These are phyloP conservation scores for Eudyptes chrysolophus DNA, from an alignment of 2,113 vertebrate species.

Conservation along the genomic window DNA sequence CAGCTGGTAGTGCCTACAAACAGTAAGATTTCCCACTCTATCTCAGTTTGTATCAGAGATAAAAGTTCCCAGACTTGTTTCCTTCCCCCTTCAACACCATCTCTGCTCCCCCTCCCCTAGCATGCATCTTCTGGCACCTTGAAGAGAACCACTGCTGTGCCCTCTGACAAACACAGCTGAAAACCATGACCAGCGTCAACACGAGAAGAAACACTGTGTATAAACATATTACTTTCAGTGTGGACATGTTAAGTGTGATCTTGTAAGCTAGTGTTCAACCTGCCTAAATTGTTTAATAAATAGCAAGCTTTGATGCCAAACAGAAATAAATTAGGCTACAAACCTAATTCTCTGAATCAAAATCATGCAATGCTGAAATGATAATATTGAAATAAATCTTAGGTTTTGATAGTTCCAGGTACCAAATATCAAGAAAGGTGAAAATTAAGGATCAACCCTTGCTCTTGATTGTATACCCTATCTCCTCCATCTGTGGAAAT, in stretches of 20 bases:
- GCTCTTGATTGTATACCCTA: neutral
- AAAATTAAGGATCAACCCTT: neutral
- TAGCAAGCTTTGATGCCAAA: neutral
- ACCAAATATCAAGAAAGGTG: neutral
- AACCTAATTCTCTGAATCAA: neutral
- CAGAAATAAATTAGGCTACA: neutral
- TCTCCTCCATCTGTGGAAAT: neutral
- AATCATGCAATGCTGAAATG: neutral
- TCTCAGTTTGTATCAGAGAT: neutral
- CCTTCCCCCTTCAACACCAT: neutral
- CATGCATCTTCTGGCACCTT: fast-evolving
- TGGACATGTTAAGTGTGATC: neutral
- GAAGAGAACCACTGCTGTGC: neutral
- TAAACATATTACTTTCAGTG: neutral
- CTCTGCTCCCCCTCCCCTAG: neutral
- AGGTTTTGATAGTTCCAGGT: neutral
- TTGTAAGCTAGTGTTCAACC: neutral
- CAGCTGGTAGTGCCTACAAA: neutral
- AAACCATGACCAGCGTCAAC: neutral
- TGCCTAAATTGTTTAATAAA: neutral
- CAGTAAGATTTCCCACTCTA: neutral
- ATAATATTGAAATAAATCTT: neutral
- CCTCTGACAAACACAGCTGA: neutral
- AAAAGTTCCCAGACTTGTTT: neutral
- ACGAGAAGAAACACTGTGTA: neutral